These are phyloP conservation scores for Poecilus cupreus DNA, from an alignment of 2,888 invertebrate species.

Conservation along the genomic window DNA sequence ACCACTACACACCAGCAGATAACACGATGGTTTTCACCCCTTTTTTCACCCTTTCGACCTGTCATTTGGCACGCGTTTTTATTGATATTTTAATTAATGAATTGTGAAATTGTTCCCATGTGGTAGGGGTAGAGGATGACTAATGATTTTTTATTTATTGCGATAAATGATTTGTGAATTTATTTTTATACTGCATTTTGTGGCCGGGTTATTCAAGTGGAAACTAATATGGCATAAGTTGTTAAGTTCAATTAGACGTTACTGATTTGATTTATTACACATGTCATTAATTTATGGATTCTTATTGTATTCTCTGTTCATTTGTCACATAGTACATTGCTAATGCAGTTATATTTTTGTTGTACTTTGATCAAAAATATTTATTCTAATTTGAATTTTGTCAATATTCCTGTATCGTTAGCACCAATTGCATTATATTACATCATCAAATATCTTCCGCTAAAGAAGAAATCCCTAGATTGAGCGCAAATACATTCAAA, in stretches of 20 bases:
- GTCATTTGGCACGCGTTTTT: slow-evolving; percentile 56
- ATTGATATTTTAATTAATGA: slow-evolving; percentile 58
- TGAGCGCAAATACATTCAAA: too few relatives aligned
- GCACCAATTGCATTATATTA: too few relatives aligned
- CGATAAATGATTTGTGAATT: slow-evolving; percentile 31
- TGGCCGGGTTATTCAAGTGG: not conserved
- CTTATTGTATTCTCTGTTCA: too few relatives aligned
- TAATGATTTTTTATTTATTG: slow-evolving; percentile 46
- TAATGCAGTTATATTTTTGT: too few relatives aligned
- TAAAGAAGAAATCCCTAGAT: too few relatives aligned
- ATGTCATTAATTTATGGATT: too few relatives aligned
- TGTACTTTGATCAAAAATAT: too few relatives aligned
- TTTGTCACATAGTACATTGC: too few relatives aligned
- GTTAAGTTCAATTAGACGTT: not conserved
- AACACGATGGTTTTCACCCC: slow-evolving; percentile 3
- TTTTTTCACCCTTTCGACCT: slow-evolving; percentile 45
- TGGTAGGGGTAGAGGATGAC: slow-evolving; percentile 12
- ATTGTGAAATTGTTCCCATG: slow-evolving; percentile 49
- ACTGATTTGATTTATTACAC: not conserved
- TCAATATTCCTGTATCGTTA: too few relatives aligned
- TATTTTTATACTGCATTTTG: slow-evolving; percentile 26
- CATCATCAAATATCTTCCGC: too few relatives aligned
- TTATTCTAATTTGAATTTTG: too few relatives aligned
- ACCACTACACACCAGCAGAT: slow-evolving; percentile 9
- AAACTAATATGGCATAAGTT: not conserved